phyloP scores from a whole-genome alignment of 2,113 vertebrate genomes.

The Beaufortia kweichowensis region DNA sequence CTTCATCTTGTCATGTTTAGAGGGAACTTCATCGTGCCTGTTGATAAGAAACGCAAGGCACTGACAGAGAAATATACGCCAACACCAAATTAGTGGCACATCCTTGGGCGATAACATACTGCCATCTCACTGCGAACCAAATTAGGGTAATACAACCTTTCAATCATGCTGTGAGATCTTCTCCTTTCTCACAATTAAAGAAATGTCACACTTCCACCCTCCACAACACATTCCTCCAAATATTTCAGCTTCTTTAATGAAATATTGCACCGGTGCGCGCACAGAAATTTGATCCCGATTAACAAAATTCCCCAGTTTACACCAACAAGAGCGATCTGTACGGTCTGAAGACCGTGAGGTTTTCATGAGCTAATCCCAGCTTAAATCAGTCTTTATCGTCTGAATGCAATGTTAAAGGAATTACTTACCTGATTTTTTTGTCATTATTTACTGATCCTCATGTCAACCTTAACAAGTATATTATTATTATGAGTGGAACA shows the following conservation, averaged over 20 bases:
- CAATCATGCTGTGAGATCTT: conserved; percentile 55
- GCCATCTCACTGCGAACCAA: conserved; percentile 61
- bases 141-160: conserved; percentile 60
- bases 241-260: conserved; percentile 57
- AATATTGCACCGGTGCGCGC: conserved; percentile 36
- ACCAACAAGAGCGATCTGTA: conserved; percentile 38
- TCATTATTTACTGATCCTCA: background rate
- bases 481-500: too few relatives aligned
- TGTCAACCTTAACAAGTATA: background rate
- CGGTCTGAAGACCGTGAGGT: conserved; percentile 39
- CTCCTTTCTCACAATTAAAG: conserved; percentile 52
- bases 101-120: conserved; percentile 61
- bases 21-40: background rate
- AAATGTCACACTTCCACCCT: conserved; percentile 54
- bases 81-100: conserved; percentile 66
- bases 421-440: background rate
- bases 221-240: background rate
- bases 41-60: conserved; percentile 21
- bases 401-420: conserved; percentile 37
- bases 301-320: conserved; percentile 29
- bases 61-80: conserved; percentile 28
- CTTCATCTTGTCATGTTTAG: conserved; percentile 28
- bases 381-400: conserved; percentile 59
- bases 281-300: conserved; percentile 9
- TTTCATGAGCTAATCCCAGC: conserved; percentile 32